A percentile compares a stretch with the other conserved stretches of the same genome.
These are phyloP conservation scores for Melanogrammus aeglefinus DNA, from an alignment of 2,797 vertebrate species.

Conservation along the genomic window DNA sequence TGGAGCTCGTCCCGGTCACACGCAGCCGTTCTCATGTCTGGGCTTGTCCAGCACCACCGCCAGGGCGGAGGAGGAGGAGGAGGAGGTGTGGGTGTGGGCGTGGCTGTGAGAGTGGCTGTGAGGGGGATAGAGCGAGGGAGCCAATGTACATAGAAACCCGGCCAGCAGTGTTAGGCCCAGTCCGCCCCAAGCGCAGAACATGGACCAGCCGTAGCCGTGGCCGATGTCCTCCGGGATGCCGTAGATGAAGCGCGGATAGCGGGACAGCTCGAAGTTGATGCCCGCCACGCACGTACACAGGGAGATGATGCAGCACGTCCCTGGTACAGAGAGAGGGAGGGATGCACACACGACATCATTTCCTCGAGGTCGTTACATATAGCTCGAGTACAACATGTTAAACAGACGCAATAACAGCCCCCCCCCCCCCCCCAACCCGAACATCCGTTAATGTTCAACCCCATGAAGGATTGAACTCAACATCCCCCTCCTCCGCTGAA, in stretches of 20 bases:
- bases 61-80: background rate
- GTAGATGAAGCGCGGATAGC: slow-evolving; percentile 87
- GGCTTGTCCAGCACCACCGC: slow-evolving; percentile 78
- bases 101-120: slow-evolving; percentile 43
- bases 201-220: slow-evolving; percentile 93
- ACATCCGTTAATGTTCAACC: background rate
- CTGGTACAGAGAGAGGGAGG: slow-evolving; percentile 58
- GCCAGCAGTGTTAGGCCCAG: slow-evolving; percentile 88
- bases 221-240: slow-evolving; percentile 92
- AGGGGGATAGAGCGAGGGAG: slow-evolving; percentile 84
- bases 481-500: background rate
- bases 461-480: background rate
- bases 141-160: slow-evolving; percentile 89
- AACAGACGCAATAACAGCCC: no score
- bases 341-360: background rate
- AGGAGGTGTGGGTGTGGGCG: background rate
- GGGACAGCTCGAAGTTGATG: slow-evolving; percentile 91
- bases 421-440: background rate
- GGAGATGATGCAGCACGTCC: slow-evolving; percentile 92
- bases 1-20: slow-evolving; percentile 70
- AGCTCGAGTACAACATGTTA: background rate
- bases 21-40: slow-evolving; percentile 87
- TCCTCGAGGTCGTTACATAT: background rate
- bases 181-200: slow-evolving; percentile 93
- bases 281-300: slow-evolving; percentile 92